A percentile compares a stretch with the other conserved stretches of the same genome.
Evolutionary conservation across 2,797 vertebrate species (phyloP).

Genomic region (Diglossa cyanea): DNA sequence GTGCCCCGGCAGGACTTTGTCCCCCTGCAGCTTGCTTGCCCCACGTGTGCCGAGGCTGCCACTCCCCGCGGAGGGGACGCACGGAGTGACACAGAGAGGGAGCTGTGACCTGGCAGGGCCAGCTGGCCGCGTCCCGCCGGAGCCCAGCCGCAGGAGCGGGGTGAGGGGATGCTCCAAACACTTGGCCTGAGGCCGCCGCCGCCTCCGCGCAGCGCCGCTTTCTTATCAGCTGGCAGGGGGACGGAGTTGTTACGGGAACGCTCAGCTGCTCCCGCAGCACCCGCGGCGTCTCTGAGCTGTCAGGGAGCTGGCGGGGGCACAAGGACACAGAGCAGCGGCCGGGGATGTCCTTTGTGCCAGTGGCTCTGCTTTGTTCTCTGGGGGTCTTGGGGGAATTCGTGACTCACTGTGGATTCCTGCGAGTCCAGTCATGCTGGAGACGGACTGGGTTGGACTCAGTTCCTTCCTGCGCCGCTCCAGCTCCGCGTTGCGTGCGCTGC

Average conservation of each 20-base stretch:
- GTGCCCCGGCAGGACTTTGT: slow-evolving; percentile 26
- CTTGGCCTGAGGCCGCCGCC: fast-evolving
- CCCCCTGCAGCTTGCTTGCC: neutral
- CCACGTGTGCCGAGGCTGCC: neutral
- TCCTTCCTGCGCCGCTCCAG: slow-evolving; percentile 30
- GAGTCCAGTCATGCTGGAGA: slow-evolving; percentile 5
- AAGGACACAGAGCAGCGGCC: neutral
- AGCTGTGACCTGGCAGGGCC: neutral
- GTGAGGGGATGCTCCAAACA: neutral
- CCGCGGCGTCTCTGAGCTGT: neutral
- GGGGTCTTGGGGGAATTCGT: slow-evolving; percentile 8
- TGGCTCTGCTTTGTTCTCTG: neutral
- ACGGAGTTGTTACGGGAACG: fast-evolving
- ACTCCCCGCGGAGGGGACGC: neutral
- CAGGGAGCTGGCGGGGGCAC: neutral
- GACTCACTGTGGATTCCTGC: slow-evolving; percentile 32
- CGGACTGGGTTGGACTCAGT: slow-evolving; percentile 19
- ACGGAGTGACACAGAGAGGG: neutral
- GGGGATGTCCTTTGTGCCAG: neutral
- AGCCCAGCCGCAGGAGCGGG: neutral
- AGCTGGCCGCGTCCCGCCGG: neutral
- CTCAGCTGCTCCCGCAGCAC: neutral
- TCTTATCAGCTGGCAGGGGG: neutral
- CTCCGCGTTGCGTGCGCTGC: fast-evolving
- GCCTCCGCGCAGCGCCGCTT: neutral